Percentiles rank a stretch among this genome's conserved stretches.
These are phyloP conservation scores for Acestrorhynchus altus DNA, from an alignment of 2,797 vertebrate species.

Conservation along the genomic window DNA sequence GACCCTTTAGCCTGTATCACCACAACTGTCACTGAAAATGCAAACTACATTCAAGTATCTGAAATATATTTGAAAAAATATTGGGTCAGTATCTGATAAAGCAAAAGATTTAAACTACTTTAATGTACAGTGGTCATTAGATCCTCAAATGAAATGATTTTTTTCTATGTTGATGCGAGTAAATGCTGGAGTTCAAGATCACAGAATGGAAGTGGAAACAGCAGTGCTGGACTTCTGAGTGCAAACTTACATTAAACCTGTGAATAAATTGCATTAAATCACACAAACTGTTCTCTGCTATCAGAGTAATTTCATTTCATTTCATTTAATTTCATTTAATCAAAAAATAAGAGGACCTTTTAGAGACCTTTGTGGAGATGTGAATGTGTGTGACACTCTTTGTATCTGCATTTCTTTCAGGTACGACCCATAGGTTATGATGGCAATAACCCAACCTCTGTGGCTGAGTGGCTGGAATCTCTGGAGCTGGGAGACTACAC, in stretches of 20 bases:
- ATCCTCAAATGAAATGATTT: neutral
- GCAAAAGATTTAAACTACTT: neutral
- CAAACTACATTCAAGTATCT: neutral
- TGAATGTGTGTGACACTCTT: neutral
- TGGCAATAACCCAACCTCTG: slow-evolving; percentile 93
- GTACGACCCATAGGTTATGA: slow-evolving; percentile 93
- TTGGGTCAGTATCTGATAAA: neutral
- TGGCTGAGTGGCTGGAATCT: slow-evolving; percentile 97
- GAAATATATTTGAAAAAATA: neutral
- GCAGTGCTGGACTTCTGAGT: neutral
- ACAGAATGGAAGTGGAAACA: neutral
- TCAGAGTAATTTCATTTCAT: neutral
- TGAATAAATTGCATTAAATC: too few relatives aligned
- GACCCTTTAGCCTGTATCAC: too few relatives aligned
- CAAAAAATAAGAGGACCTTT: too few relatives aligned
- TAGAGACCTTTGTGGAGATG: neutral
- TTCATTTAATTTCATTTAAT: too few relatives aligned
- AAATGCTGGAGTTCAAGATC: neutral
- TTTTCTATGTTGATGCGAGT: neutral
- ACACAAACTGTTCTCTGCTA: too few relatives aligned
- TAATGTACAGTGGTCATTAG: neutral
- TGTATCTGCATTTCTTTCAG: slow-evolving; percentile 71
- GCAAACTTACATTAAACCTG: too few relatives aligned
- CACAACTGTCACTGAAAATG: too few relatives aligned
- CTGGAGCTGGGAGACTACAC: slow-evolving; percentile 97